Evolutionary conservation across 2,888 invertebrate species (phyloP).

Genomic region (Stegana nigrithorax): DNA sequence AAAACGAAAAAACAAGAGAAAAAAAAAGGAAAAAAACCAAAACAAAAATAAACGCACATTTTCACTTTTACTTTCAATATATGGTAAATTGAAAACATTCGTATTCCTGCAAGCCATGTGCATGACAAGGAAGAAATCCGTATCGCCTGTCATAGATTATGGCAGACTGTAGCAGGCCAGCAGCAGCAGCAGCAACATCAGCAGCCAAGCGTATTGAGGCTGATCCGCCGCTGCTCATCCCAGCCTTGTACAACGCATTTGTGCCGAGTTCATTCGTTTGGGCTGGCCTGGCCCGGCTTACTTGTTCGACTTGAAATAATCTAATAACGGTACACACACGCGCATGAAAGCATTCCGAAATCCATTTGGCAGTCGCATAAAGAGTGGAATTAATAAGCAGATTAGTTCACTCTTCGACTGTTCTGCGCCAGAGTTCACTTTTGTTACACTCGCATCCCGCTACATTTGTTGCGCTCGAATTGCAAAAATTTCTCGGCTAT

Average conservation of each 20-base stretch:
- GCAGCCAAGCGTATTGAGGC: not conserved
- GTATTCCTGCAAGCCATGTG: no score
- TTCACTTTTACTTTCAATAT: no score
- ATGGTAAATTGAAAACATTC: no score
- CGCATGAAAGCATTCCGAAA: conserved; percentile 7
- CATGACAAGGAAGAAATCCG: no score
- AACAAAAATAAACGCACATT: no score
- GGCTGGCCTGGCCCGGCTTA: conserved; percentile 10
- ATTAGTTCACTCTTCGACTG: not conserved
- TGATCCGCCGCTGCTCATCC: not conserved
- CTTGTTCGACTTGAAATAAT: conserved; percentile 27
- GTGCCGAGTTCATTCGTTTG: not conserved
- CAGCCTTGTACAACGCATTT: not conserved
- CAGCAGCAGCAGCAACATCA: not conserved
- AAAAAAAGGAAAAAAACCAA: no score
- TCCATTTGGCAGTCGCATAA: conserved; percentile 15
- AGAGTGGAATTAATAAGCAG: conserved; percentile 1
- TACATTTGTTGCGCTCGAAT: not conserved
- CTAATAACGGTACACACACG: conserved; percentile 10
- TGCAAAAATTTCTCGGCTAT: not conserved
- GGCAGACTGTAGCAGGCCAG: no score
- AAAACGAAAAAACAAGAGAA: no score
- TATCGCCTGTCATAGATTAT: not conserved
- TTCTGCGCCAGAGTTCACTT: not conserved
- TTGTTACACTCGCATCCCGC: not conserved